Conservation (phyloP, 1,140 invertebrate species). For the Idris sp. region DNA sequence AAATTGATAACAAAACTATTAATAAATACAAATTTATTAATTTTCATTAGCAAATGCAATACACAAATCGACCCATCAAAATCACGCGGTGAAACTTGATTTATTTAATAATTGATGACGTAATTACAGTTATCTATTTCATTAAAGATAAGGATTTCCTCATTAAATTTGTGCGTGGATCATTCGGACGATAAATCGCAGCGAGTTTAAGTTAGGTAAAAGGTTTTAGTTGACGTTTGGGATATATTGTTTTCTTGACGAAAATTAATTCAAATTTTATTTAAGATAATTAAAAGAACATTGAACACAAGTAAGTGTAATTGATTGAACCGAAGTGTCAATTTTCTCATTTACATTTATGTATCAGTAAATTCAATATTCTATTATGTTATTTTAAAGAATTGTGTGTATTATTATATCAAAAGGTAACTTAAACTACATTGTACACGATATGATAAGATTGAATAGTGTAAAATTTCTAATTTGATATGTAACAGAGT, state of each 20-base stretch:
- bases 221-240: background rate
- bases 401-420: too few relatives aligned
- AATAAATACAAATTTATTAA: too few relatives aligned
- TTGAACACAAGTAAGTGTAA: too few relatives aligned
- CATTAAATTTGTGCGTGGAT: slow-evolving; percentile 33
- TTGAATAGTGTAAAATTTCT: too few relatives aligned
- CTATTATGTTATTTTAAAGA: too few relatives aligned
- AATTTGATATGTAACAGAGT: too few relatives aligned
- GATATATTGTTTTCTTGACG: background rate
- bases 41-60: slow-evolving; percentile 20
- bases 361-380: too few relatives aligned
- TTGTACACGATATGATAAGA: too few relatives aligned
- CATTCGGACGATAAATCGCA: slow-evolving; percentile 11
- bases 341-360: too few relatives aligned
- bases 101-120: slow-evolving; percentile 46
- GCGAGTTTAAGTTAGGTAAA: slow-evolving; percentile 5
- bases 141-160: slow-evolving; percentile 45
- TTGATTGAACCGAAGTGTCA: too few relatives aligned
- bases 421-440: too few relatives aligned
- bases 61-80: slow-evolving; percentile 33
- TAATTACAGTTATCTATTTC: slow-evolving; percentile 46
- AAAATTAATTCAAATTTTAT: background rate
- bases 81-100: slow-evolving; percentile 40
- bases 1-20: slow-evolving; percentile 27
- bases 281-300: too few relatives aligned